Evolutionary conservation across 2,113 vertebrate species (phyloP), one percentile per base, ranked within the genome.

Genomic region (Gila orcuttii): DNA sequence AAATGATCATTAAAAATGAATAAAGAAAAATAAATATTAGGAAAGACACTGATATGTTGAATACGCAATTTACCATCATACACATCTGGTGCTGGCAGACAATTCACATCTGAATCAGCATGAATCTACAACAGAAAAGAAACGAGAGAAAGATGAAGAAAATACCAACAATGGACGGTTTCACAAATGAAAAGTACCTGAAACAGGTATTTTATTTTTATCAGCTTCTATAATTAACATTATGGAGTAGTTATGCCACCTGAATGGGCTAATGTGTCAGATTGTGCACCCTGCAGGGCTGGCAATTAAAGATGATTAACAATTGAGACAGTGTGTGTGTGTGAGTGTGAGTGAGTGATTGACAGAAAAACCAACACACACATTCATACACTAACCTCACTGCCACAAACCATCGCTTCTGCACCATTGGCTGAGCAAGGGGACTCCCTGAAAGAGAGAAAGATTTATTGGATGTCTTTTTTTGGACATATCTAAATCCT

Each of bases 341-440:
- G 31, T 19, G 2, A 82, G 71, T 55, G 60, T 85, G 28, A 23
- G 42, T 78, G 60, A 79, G 52, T 74, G 78, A 83, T 31, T 3
- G 50, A 77, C 57, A 78, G 60, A 76, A 68, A 50, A 68, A 36
- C 59, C 50, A 23, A 55, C 45, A 78, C 77, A 90, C 84, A 90
- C 23, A 86, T 79, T 77, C 85, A 64, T 77, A 9, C 2, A 85
- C 87, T 87, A 81, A 80, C 90, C 88, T 77, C 76, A 83, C 68
- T 87, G 87, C 80, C 88, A 87, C 85, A 89, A 88, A 80, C 86
- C 87, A 88, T 91, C 7, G 59, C 60, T 91, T 90, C 90, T 87
- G 86, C 84, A 77, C 62, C 12, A 55, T 71, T 52, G 21, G 83
- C 39, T 79, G n/a, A 64, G 75, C 21, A 68, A 33, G 69, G 86